Evolutionary conservation across 2,113 vertebrate species (phyloP).

Genomic region (Hyperoodon ampullatus): DNA sequence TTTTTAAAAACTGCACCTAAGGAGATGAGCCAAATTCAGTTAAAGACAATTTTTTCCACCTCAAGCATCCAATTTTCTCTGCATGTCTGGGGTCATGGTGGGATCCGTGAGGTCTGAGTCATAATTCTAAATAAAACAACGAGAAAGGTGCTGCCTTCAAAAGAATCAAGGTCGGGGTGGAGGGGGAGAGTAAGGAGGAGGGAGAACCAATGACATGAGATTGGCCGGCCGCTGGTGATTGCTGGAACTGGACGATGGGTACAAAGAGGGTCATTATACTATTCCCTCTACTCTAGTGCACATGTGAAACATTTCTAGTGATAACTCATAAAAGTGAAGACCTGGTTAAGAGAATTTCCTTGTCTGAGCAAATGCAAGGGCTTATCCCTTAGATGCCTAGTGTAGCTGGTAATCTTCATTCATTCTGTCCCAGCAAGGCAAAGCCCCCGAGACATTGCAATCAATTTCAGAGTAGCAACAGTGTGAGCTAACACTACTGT

Average conservation of each 20-base stretch:
- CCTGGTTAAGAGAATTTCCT: slow-evolving; percentile 24
- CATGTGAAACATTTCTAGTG: slow-evolving; percentile 22
- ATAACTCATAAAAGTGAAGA: background rate
- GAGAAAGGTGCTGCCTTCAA: slow-evolving; percentile 34
- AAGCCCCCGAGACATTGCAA: background rate
- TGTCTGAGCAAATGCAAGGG: slow-evolving; percentile 15
- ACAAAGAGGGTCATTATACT: background rate
- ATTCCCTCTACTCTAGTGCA: background rate
- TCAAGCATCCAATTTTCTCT: slow-evolving; percentile 40
- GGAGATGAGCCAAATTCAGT: slow-evolving; percentile 2
- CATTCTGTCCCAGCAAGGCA: background rate
- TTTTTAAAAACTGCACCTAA: background rate
- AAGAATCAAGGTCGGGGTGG: background rate
- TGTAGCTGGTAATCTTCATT: background rate
- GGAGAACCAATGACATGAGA: background rate
- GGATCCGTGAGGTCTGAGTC: background rate
- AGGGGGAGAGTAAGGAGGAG: background rate
- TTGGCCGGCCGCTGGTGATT: background rate
- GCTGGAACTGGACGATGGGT: background rate
- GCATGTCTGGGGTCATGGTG: background rate
- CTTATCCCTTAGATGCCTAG: background rate
- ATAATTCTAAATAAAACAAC: slow-evolving; percentile 22
- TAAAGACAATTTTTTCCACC: slow-evolving; percentile 13
- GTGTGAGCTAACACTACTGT: background rate
- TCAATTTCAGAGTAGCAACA: background rate